A percentile compares a stretch with the other conserved stretches of the same genome.
These are phyloP conservation scores for Otus sunia DNA, from an alignment of 2,113 vertebrate genomes.

Conservation along the genomic window DNA sequence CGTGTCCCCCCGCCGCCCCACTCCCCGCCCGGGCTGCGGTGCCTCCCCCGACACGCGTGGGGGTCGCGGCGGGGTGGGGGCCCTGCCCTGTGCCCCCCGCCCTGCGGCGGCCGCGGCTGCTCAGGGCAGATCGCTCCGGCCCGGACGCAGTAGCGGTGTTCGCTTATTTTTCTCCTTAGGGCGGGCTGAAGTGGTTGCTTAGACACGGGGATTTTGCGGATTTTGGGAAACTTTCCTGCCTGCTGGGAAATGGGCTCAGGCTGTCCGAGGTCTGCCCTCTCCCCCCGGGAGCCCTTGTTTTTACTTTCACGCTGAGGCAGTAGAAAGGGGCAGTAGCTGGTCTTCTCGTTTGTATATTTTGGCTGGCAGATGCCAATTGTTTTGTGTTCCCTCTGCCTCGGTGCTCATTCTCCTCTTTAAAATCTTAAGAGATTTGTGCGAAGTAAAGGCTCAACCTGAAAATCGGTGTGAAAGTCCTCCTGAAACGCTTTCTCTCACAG, in stretches of 20 bases:
- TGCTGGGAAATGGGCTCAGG: neutral
- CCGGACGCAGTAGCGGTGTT: neutral
- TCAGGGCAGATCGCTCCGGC: neutral
- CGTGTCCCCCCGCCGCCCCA: no score
- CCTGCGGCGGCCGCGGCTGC: neutral
- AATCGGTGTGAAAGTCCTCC: neutral
- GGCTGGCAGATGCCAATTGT: neutral
- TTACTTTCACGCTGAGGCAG: neutral
- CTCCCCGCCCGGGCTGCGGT: neutral
- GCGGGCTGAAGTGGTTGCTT: neutral
- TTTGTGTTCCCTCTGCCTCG: neutral
- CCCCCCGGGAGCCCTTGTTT: neutral
- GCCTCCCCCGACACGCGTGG: neutral
- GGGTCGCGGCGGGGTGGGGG: neutral
- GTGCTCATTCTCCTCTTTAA: neutral
- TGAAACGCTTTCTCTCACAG: neutral
- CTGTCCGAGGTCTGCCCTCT: neutral
- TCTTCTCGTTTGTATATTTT: accelerated
- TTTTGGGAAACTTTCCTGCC: neutral
- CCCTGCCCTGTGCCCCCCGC: no score
- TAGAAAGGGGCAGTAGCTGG: neutral
- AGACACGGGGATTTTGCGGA: neutral
- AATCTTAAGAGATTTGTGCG: neutral
- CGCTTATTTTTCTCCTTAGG: neutral
- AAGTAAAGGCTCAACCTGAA: neutral